Evolutionary conservation across 1,140 invertebrate genomes (phyloP), one percentile per base, ranked within the genome.

Genomic region (Amyelois transitella): DNA sequence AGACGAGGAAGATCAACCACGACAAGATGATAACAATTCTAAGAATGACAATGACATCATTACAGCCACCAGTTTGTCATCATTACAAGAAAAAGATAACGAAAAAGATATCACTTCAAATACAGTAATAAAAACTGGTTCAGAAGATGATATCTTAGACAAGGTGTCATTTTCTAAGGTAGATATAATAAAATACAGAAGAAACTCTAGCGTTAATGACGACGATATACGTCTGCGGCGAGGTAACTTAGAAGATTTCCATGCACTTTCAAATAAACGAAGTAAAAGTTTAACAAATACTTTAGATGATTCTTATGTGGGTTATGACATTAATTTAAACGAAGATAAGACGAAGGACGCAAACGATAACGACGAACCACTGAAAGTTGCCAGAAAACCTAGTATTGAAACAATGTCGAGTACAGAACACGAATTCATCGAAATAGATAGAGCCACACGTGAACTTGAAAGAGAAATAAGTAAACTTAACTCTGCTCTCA

Each of bases 341-440:
- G 72, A 83, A 59, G 64, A 71, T 32, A 74, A 51, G 20, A 32
- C 43, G 6, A 64, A 65, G 12, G 78, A 88, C 43, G 61, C 67
- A 7, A 88, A 85, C 47, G 79, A 70, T 18, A 88, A 85, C 19
- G 69, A 82, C 19, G 76, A 75, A 50, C 81, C 80, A 18, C 69
- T 80, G 53, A 88, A 81, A 66, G 72, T 88, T 8, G 73, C 84
- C 18, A 62, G 75, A 48, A 86, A 86, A 62, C 70, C 77, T 48
- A 88, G 85, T 43, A 63, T 87, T 45, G 84, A 86, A 53, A 81
- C 74, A 51, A 66, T 81, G 59, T 86, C 85, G 5, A 88, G 83
- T 51, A 88, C 85, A 2, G 85, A 86, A 69, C 85, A 80, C 53
- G 86, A 89, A 51, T 89, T 89, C 62, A 70, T 83, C 20, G 85